phyloP scores from a whole-genome alignment of 1,140 invertebrate genomes.

The Drosophila asahinai region DNA sequence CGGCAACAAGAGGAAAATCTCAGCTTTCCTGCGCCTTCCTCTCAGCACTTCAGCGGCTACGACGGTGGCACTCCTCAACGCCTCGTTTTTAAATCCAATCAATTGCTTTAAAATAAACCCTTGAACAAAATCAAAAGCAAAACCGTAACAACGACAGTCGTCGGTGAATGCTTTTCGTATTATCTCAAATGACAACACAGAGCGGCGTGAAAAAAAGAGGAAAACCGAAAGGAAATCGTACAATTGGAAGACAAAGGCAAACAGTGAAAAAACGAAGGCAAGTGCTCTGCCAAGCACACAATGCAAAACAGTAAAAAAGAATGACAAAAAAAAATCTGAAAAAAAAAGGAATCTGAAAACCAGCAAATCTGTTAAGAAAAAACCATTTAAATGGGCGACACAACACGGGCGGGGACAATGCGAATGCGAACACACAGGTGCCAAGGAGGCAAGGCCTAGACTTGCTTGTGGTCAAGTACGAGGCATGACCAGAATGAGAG shows the following conservation, averaged over 20 bases:
- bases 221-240: conserved; percentile 49
- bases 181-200: conserved; percentile 80
- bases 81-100: conserved; percentile 73
- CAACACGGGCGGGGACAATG: conserved; percentile 27
- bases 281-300: conserved; percentile 39
- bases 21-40: conserved; percentile 2
- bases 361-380: conserved; percentile 78
- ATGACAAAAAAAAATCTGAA: conserved; percentile 1
- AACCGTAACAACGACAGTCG: conserved; percentile 57
- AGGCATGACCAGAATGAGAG: conserved; percentile 13
- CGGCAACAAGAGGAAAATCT: conserved; percentile 38
- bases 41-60: conserved; percentile 18
- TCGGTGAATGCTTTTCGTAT: conserved; percentile 70
- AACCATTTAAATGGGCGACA: conserved; percentile 73
- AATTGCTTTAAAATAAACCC: conserved; percentile 82
- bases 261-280: conserved; percentile 55
- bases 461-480: conserved; percentile 30
- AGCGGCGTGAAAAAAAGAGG: conserved; percentile 31
- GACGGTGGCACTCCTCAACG: background rate
- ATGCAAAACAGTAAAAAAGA: conserved; percentile 54
- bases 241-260: conserved; percentile 47
- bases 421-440: conserved; percentile 21
- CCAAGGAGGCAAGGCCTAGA: conserved; percentile 1
- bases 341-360: conserved; percentile 22
- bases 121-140: conserved; percentile 69